Conservation (phyloP, 2,797 vertebrate genomes). For the Leptoclinus maculatus region DNA sequence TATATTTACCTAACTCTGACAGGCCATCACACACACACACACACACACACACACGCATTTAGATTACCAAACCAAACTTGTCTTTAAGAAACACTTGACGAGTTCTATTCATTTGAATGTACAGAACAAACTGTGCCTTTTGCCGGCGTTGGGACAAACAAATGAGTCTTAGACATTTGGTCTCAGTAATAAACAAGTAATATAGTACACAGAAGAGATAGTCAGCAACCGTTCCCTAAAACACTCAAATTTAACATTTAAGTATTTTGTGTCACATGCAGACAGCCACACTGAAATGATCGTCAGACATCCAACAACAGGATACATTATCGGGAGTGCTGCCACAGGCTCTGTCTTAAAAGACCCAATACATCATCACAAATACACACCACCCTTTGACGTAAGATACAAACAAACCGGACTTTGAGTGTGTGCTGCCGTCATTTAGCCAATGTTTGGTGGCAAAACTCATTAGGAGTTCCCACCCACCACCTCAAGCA, state of each 20-base stretch:
- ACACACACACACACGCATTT: no score
- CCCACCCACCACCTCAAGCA: conserved; percentile 36
- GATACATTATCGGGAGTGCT: not conserved
- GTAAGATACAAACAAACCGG: conserved; percentile 31
- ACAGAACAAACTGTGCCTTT: conserved; percentile 7
- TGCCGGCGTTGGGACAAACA: conserved; percentile 8
- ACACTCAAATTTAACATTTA: not conserved
- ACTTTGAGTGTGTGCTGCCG: conserved; percentile 6
- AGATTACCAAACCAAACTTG: no score
- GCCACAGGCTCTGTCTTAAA: conserved; percentile 7
- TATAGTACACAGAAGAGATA: not conserved
- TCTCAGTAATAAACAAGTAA: not conserved
- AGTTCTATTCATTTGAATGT: conserved; percentile 8
- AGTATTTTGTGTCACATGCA: not conserved
- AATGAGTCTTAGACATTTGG: not conserved
- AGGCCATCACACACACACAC: no score
- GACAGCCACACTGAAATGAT: conserved; percentile 10
- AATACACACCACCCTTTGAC: conserved; percentile 17
- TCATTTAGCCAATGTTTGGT: conserved; percentile 32
- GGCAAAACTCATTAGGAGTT: conserved; percentile 54
- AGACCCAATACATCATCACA: not conserved
- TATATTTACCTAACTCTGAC: no score
- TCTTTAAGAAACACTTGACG: conserved; percentile 9
- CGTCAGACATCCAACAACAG: conserved; percentile 5
- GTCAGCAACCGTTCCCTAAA: not conserved